Conservation (phyloP, 2,113 vertebrate genomes). For the Paramisgurnus dabryanus region DNA sequence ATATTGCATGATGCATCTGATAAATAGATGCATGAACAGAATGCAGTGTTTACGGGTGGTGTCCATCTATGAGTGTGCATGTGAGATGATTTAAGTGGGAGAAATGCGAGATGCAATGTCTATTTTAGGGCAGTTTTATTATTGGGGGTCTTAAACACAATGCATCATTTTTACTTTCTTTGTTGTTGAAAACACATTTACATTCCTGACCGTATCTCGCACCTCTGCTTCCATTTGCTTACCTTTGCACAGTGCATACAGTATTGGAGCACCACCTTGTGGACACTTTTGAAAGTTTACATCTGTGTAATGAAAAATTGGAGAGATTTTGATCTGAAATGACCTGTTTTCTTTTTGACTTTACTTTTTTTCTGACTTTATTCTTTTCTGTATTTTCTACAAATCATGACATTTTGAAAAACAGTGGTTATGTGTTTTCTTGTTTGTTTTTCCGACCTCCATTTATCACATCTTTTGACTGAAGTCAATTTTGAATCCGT, state of each 20-base stretch:
- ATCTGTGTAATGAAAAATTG: neutral
- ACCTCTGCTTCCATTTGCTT: slow-evolving; percentile 36
- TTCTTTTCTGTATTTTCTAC: neutral
- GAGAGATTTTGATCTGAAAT: neutral
- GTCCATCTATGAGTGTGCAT: slow-evolving; percentile 2
- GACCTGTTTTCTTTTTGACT: neutral
- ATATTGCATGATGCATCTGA: slow-evolving; percentile 69
- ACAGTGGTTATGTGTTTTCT: neutral
- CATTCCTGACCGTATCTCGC: slow-evolving; percentile 63
- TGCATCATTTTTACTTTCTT: slow-evolving; percentile 58
- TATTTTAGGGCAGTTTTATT: slow-evolving; percentile 49
- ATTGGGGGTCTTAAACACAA: slow-evolving; percentile 49
- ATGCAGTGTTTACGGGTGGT: slow-evolving; percentile 14
- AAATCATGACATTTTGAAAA: neutral
- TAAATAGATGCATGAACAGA: slow-evolving; percentile 52
- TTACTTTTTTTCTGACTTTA: neutral
- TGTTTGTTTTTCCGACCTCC: neutral
- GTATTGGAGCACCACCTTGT: slow-evolving; percentile 76
- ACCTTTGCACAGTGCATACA: slow-evolving; percentile 39
- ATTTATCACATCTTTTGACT: slow-evolving; percentile 14
- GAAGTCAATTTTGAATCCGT: slow-evolving; percentile 42
- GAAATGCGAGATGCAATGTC: neutral
- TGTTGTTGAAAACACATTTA: slow-evolving; percentile 66
- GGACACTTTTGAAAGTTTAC: slow-evolving; percentile 55
- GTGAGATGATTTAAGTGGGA: neutral